These are phyloP conservation scores for Schlechtendalia chinensis DNA, from an alignment of 1,140 invertebrate genomes.

Conservation along the genomic window DNA sequence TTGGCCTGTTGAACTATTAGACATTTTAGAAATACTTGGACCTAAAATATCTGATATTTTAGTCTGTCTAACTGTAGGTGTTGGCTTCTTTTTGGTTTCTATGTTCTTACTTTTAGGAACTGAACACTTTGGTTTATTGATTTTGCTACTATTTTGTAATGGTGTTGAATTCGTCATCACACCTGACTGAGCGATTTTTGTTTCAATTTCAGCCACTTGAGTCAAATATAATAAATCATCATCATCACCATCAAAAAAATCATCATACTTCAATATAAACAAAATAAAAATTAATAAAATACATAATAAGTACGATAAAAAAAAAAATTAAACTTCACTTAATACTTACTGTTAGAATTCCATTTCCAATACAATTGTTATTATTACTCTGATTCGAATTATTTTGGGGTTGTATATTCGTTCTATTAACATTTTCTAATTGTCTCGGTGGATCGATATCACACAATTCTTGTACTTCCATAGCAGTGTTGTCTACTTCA, in stretches of 20 bases:
- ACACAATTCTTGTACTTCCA: neutral
- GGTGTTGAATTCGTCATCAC: neutral
- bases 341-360: slow-evolving; percentile 12
- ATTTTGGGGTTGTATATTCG: neutral
- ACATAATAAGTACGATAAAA: neutral
- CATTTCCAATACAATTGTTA: neutral
- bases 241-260: slow-evolving; percentile 47
- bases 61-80: neutral
- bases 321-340: neutral
- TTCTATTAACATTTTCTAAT: neutral
- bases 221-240: slow-evolving; percentile 39
- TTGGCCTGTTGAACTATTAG: neutral
- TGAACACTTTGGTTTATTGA: neutral
- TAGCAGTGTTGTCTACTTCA: slow-evolving; percentile 20
- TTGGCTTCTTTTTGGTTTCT: neutral
- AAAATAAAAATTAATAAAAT: slow-evolving; percentile 13
- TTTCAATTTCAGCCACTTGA: slow-evolving; percentile 39
- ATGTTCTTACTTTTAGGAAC: slow-evolving; percentile 5
- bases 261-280: slow-evolving; percentile 16
- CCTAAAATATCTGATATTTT: slow-evolving; percentile 35
- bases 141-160: neutral
- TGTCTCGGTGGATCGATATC: neutral
- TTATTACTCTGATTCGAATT: slow-evolving; percentile 1
- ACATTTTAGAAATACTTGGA: neutral
- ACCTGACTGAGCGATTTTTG: neutral